phyloP scores from a whole-genome alignment of 2,797 vertebrate genomes.

The Acanthiza pusilla region DNA sequence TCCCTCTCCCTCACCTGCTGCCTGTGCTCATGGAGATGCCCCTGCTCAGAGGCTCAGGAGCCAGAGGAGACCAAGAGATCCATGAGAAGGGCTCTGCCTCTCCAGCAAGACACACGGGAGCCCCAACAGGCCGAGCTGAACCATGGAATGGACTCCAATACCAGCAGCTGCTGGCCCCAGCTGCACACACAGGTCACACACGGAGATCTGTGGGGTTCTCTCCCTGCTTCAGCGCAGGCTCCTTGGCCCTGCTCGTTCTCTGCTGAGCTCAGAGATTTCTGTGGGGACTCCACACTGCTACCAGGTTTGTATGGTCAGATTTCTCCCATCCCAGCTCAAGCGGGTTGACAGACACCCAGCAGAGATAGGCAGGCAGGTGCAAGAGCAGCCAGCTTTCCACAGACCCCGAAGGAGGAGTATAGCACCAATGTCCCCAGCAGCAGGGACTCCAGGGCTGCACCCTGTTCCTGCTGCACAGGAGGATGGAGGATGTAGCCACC shows the following conservation, averaged over 20 bases:
- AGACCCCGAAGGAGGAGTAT: background rate
- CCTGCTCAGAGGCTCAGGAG: background rate
- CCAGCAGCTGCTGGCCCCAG: background rate
- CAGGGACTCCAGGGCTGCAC: background rate
- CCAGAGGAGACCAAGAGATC: background rate
- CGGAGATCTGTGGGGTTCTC: background rate
- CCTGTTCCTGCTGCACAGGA: rapidly evolving
- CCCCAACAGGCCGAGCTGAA: background rate
- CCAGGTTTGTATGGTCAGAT: rapidly evolving
- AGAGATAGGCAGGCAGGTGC: background rate
- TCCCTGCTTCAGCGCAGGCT: rapidly evolving
- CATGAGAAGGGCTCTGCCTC: background rate
- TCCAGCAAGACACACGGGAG: background rate
- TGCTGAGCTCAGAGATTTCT: background rate
- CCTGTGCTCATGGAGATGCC: background rate
- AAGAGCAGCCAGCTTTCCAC: background rate
- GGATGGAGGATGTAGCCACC: background rate
- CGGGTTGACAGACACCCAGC: rapidly evolving
- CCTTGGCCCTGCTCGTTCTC: rapidly evolving
- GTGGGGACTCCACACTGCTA: rapidly evolving
- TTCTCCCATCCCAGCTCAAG: background rate
- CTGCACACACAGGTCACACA: background rate
- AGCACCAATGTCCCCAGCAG: rapidly evolving
- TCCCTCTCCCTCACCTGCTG: background rate
- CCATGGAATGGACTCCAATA: rapidly evolving